phyloP scores from a whole-genome alignment of 2,888 invertebrate genomes.

The Melinaea marsaeus region DNA sequence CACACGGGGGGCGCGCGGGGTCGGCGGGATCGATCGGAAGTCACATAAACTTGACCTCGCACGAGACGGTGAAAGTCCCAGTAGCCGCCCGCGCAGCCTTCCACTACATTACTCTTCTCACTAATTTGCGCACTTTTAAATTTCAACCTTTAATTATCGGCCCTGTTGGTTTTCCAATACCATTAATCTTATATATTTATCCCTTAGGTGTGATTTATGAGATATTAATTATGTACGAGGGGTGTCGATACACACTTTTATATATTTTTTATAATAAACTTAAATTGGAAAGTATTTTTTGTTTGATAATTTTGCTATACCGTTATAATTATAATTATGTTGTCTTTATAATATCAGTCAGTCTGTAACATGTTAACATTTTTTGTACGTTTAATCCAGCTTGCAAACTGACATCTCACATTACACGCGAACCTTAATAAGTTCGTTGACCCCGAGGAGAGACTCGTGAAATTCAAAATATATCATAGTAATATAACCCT shows the following conservation, averaged over 20 bases:
- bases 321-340: slow-evolving; percentile 6
- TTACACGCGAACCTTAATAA: slow-evolving; percentile 15
- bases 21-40: slow-evolving; percentile 45
- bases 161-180: slow-evolving; percentile 28
- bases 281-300: not conserved
- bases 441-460: slow-evolving; percentile 14
- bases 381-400: slow-evolving; percentile 22
- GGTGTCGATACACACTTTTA: slow-evolving; percentile 3
- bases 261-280: not conserved
- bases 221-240: slow-evolving; percentile 20
- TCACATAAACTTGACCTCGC: slow-evolving; percentile 65
- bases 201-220: slow-evolving; percentile 26
- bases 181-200: slow-evolving; percentile 33
- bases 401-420: slow-evolving; percentile 16
- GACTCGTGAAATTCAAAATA: slow-evolving; percentile 1
- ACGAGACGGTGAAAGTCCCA: slow-evolving; percentile 65
- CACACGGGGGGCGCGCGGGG: slow-evolving; percentile 41
- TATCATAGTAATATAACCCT: slow-evolving; percentile 7
- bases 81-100: slow-evolving; percentile 48
- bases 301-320: not conserved
- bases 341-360: not conserved
- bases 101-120: slow-evolving; percentile 36
- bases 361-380: slow-evolving; percentile 9
- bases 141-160: slow-evolving; percentile 31
- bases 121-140: slow-evolving; percentile 33